Percentiles rank a stretch among this genome's conserved stretches.
Evolutionary conservation across 2,113 vertebrate genomes (phyloP).

Genomic region (Nothoprocta perdicaria): DNA sequence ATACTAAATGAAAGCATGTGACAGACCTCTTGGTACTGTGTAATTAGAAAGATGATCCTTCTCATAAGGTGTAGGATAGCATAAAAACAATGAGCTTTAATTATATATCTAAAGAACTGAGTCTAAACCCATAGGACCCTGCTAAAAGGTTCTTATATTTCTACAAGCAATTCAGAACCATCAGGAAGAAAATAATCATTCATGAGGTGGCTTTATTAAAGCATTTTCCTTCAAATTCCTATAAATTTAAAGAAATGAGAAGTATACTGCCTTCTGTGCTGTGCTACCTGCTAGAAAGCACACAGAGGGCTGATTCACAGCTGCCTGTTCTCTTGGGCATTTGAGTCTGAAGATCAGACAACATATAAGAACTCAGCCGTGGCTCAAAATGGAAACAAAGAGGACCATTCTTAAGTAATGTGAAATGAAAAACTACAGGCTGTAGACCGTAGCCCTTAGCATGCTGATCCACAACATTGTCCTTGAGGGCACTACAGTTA

Average conservation of each 20-base stretch:
- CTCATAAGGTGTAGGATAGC: slow-evolving; percentile 56
- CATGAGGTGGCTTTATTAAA: slow-evolving; percentile 71
- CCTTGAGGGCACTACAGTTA: slow-evolving; percentile 78
- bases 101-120: slow-evolving; percentile 66
- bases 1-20: slow-evolving; percentile 50
- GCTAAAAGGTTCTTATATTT: slow-evolving; percentile 49
- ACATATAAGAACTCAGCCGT: slow-evolving; percentile 79
- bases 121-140: slow-evolving; percentile 56
- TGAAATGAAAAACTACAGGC: slow-evolving; percentile 77
- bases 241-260: slow-evolving; percentile 75
- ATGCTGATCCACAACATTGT: slow-evolving; percentile 74
- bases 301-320: slow-evolving; percentile 77
- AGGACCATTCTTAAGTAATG: slow-evolving; percentile 77
- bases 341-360: slow-evolving; percentile 81
- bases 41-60: slow-evolving; percentile 64
- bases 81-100: slow-evolving; percentile 72
- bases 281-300: slow-evolving; percentile 73
- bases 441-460: slow-evolving; percentile 67
- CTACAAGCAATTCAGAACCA: slow-evolving; percentile 65
- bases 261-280: slow-evolving; percentile 65
- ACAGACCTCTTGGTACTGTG: slow-evolving; percentile 40
- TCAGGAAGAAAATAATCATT: slow-evolving; percentile 68
- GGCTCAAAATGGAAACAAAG: slow-evolving; percentile 83
- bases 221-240: slow-evolving; percentile 74
- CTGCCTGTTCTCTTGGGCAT: slow-evolving; percentile 78